A percentile compares a stretch with the other conserved stretches of the same genome.
phyloP scores from a whole-genome alignment of 2,797 vertebrate genomes.

The Trachops cirrhosus region DNA sequence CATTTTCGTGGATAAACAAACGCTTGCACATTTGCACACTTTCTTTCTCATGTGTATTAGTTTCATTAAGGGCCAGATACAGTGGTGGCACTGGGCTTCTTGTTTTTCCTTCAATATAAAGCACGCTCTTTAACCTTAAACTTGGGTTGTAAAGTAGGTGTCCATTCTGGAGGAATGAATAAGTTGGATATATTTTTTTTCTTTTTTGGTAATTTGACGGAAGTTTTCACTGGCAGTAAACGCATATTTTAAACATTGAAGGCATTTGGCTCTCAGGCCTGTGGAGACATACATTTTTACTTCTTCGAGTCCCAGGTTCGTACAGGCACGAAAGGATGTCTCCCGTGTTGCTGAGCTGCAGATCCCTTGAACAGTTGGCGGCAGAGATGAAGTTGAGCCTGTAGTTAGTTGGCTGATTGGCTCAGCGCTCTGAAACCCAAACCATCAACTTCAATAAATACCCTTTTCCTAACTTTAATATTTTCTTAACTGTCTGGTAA shows the following conservation, averaged over 20 bases:
- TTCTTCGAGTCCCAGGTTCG: neutral
- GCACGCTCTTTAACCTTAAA: neutral
- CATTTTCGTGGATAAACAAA: neutral
- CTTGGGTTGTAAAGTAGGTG: constrained; percentile 65
- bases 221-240: constrained; percentile 16
- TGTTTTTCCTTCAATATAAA: constrained; percentile 32
- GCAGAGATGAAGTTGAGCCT: neutral
- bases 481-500: constrained; percentile 2
- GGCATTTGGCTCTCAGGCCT: constrained; percentile 45
- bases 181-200: constrained; percentile 38
- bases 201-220: neutral
- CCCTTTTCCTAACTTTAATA: neutral
- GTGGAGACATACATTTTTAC: neutral
- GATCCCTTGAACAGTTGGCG: neutral
- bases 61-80: neutral
- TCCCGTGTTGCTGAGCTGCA: neutral
- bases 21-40: neutral
- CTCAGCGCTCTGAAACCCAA: neutral
- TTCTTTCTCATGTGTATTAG: neutral
- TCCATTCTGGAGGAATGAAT: constrained; percentile 10
- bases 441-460: neutral
- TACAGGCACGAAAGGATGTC: neutral
- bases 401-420: neutral
- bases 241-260: constrained; percentile 57
- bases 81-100: neutral